Evolutionary conservation across 1,140 invertebrate genomes (phyloP).

Genomic region (Thereuonema tuberculata): DNA sequence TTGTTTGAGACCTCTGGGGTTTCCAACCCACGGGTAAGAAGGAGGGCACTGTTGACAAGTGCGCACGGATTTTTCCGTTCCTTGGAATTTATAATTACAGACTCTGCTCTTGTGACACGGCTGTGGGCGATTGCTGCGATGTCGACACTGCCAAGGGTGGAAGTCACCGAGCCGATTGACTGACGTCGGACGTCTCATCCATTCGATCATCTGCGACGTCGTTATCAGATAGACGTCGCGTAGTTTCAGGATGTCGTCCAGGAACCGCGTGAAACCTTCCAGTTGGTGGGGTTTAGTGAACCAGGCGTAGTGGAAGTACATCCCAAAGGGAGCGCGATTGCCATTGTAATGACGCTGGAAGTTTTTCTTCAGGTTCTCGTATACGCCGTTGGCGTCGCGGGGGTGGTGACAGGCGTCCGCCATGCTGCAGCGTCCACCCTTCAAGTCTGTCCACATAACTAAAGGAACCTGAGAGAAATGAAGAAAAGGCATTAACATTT

Average conservation of each 20-base stretch:
- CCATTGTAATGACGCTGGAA: slow-evolving; percentile 86
- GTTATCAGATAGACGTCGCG: slow-evolving; percentile 82
- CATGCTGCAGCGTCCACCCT: slow-evolving; percentile 87
- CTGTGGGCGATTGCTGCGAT: not conserved
- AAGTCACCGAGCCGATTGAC: slow-evolving; percentile 60
- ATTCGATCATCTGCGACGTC: slow-evolving; percentile 84
- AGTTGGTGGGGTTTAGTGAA: slow-evolving; percentile 89
- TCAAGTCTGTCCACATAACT: slow-evolving; percentile 93
- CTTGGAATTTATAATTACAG: slow-evolving; percentile 1
- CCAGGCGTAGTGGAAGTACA: slow-evolving; percentile 90
- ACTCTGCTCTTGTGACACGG: not conserved
- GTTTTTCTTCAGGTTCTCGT: slow-evolving; percentile 88
- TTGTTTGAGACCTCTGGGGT: slow-evolving; percentile 53
- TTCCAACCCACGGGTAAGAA: slow-evolving; percentile 84
- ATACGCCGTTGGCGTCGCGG: slow-evolving; percentile 73
- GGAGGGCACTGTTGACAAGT: slow-evolving; percentile 85
- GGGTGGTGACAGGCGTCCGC: slow-evolving; percentile 87
- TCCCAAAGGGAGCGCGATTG: slow-evolving; percentile 80
- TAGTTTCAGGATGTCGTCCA: slow-evolving; percentile 78
- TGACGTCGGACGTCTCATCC: slow-evolving; percentile 78
- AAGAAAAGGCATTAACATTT: too few species aligned
- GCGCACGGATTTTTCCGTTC: slow-evolving; percentile 36
- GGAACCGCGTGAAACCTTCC: slow-evolving; percentile 79
- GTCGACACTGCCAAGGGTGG: slow-evolving; percentile 73
- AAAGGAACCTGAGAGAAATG: too few species aligned